Base-by-base conservation (phyloP, 2,888 invertebrate species). In the Panzeria rudis region DNA sequence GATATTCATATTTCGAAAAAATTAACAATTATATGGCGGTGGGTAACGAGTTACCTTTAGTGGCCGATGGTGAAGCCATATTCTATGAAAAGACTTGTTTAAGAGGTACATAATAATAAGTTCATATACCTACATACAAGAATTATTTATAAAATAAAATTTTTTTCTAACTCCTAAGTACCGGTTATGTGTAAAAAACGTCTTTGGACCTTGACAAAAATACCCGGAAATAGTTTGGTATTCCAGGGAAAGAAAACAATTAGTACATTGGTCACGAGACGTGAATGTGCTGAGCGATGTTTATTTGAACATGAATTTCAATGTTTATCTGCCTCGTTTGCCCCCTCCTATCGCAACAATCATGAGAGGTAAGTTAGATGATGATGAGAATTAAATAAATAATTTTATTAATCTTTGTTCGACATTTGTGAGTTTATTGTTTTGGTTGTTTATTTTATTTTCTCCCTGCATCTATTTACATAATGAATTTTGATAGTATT, bases 171-270 rank as follows among this genome's bases (percentile, higher is more conserved):
- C 13, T 56, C 86, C 86, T 69, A 87, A 94, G 94, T 94, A 88
- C 94, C 94, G 59, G 88, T 89, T 32, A 90, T 88, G 56, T 96
- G 96, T 90, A 93, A 93, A 66, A 91, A 93, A 9, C 95, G 95
- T 80, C 94, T 95, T 88, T 97, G 97, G 97, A 94, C 95, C 35
- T 93, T 97, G 69, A 97, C 97, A 89, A 94, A 95, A 88, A 95
- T 95, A 71, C 95, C 96, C 11, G 96, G 97, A 13, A 95, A 95
- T 87, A 94, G 95, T 87, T 92, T 97, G 87, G 94, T 96, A 76
- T 95, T 96, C 15, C 95, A 95, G 87, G 94, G 94, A 84, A 94
- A 94, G 71, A 94, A 94, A 86, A 94, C 94, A 88, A 92, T 96
- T 80, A 91, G 95, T 2, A 93, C 94, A 47, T 93, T 95, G 87